phyloP scores from a whole-genome alignment of 2,113 vertebrate genomes.

The Tetrao urogallus region DNA sequence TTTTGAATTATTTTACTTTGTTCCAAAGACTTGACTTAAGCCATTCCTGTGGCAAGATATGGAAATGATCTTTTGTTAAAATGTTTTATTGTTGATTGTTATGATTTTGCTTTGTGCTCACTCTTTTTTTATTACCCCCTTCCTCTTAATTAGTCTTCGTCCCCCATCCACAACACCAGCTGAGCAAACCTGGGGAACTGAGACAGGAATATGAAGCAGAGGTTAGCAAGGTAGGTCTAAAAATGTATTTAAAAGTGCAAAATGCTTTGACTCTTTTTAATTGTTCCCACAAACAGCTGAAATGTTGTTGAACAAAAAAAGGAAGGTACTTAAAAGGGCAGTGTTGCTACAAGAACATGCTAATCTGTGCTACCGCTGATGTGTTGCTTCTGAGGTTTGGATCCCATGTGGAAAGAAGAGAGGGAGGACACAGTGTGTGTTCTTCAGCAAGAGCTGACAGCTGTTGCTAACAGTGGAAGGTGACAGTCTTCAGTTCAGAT shows the following conservation, averaged over 20 bases:
- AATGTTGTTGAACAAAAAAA: neutral
- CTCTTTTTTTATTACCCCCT: neutral
- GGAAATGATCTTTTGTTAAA: neutral
- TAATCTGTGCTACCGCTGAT: neutral
- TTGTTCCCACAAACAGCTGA: neutral
- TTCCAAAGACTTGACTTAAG: neutral
- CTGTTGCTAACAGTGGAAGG: neutral
- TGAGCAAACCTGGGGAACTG: conserved; percentile 83
- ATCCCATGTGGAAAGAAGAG: neutral
- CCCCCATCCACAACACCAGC: conserved; percentile 59
- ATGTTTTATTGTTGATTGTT: neutral
- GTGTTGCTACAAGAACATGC: neutral
- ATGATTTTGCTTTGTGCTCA: neutral
- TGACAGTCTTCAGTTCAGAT: neutral
- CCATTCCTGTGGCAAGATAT: neutral
- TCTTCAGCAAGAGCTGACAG: neutral
- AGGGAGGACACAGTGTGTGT: too few relatives aligned
- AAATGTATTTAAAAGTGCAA: neutral
- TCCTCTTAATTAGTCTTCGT: conserved; percentile 59
- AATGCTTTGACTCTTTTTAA: neutral
- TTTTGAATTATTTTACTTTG: neutral
- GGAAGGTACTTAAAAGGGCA: neutral
- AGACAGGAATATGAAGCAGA: conserved; percentile 84
- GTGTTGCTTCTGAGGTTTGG: neutral
- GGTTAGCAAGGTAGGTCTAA: conserved; percentile 78